Conservation (phyloP, 1,140 invertebrate genomes). For the Macrocentrus cingulum region DNA sequence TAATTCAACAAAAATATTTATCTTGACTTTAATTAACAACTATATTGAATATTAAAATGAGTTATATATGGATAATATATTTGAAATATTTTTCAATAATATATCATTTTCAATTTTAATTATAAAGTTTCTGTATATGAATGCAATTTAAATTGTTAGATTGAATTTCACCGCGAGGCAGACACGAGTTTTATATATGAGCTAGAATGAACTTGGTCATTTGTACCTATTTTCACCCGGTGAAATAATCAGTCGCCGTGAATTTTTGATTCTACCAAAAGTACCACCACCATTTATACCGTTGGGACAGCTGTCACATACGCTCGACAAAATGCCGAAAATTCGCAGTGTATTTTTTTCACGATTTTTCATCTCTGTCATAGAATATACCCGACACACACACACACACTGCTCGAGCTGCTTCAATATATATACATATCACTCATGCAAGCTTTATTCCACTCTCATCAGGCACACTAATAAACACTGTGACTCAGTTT, state of each 20-base stretch:
- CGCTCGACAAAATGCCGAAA: background rate
- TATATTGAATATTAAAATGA: too few species aligned
- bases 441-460: too few species aligned
- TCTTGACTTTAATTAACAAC: too few species aligned
- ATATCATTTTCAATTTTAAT: background rate
- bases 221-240: background rate
- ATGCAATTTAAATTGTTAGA: background rate
- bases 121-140: conserved; percentile 1
- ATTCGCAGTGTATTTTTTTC: background rate
- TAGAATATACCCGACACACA: too few species aligned
- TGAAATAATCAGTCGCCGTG: conserved; percentile 13
- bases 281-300: background rate
- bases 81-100: too few species aligned
- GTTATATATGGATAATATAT: too few species aligned
- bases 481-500: too few species aligned
- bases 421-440: too few species aligned
- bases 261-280: conserved; percentile 14
- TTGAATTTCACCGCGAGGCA: background rate
- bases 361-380: background rate
- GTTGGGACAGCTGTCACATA: conserved; percentile 1
- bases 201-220: background rate
- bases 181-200: too few species aligned
- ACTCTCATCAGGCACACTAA: too few species aligned
- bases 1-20: too few species aligned
- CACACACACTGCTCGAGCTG: too few species aligned